These are phyloP conservation scores for Hemithea aestivaria DNA, from an alignment of 2,888 invertebrate genomes.

Conservation along the genomic window DNA sequence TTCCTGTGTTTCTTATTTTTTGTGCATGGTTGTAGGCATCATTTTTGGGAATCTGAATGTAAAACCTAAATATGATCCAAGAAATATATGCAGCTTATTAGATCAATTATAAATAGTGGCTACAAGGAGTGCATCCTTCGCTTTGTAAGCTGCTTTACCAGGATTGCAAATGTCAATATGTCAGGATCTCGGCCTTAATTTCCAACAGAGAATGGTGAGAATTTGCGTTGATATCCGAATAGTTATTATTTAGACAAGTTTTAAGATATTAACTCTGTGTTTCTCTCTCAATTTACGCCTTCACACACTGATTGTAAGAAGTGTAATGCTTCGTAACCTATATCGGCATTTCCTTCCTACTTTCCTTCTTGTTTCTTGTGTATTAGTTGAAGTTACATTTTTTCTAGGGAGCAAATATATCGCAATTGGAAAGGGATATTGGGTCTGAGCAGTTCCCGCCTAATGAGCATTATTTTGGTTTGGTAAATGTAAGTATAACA, in stretches of 20 bases:
- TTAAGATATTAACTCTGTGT: too few species aligned
- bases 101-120: conserved; percentile 39
- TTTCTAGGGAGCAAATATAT: conserved; percentile 97
- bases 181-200: conserved; percentile 79
- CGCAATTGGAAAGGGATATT: conserved; percentile 99
- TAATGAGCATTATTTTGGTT: conserved; percentile 99
- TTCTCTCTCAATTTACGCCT: too few species aligned
- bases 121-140: conserved; percentile 46
- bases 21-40: conserved; percentile 34
- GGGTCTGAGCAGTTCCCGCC: conserved; percentile 98
- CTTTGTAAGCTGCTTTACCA: conserved; percentile 56
- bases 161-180: conserved; percentile 79
- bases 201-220: conserved; percentile 78
- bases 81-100: conserved; percentile 41
- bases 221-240: conserved; percentile 15
- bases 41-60: conserved; percentile 44
- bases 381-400: conserved; percentile 1
- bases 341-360: conserved; percentile 12
- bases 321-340: background rate
- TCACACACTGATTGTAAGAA: too few species aligned
- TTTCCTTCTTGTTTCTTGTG: conserved; percentile 1
- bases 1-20: too few species aligned
- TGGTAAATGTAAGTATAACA: conserved; percentile 95
- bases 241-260: too few species aligned
- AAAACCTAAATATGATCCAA: conserved; percentile 54